Conservation (phyloP, 2,888 invertebrate genomes). For the Phorcus lineatus region DNA sequence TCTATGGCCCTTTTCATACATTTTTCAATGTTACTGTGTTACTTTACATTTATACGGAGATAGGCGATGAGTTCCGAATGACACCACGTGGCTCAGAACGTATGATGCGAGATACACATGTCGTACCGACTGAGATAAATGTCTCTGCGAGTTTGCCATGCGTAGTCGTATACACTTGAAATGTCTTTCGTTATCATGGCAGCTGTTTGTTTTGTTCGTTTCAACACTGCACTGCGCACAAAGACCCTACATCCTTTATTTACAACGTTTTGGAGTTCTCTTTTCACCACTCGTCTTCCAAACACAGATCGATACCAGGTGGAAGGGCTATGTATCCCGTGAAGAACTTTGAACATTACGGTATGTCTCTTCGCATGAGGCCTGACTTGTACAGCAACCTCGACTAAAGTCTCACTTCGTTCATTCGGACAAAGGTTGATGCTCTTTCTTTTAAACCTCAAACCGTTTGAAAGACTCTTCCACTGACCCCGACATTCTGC, state of each 20-base stretch:
- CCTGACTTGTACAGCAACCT: slow-evolving; percentile 52
- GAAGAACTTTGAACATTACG: slow-evolving; percentile 42
- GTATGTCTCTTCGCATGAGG: slow-evolving; percentile 45
- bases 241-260: slow-evolving; percentile 46
- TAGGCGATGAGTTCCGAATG: too few relatives aligned
- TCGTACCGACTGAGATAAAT: not conserved
- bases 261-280: slow-evolving; percentile 39
- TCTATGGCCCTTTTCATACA: too few relatives aligned
- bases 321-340: slow-evolving; percentile 8
- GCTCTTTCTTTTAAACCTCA: not conserved
- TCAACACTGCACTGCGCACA: slow-evolving; percentile 45
- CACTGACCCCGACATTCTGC: not conserved
- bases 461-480: not conserved
- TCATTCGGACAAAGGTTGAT: not conserved
- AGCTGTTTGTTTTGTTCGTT: not conserved
- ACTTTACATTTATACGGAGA: too few relatives aligned
- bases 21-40: too few relatives aligned
- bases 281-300: slow-evolving; percentile 24
- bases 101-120: not conserved
- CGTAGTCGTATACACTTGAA: slow-evolving; percentile 28
- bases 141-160: slow-evolving; percentile 20
- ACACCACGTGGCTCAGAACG: not conserved
- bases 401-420: slow-evolving; percentile 41
- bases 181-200: slow-evolving; percentile 11
- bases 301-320: slow-evolving; percentile 39